Percentiles rank a stretch among this genome's conserved stretches.
These are phyloP conservation scores for Meteorus cinctellus DNA, from an alignment of 2,888 invertebrate species.

Conservation along the genomic window DNA sequence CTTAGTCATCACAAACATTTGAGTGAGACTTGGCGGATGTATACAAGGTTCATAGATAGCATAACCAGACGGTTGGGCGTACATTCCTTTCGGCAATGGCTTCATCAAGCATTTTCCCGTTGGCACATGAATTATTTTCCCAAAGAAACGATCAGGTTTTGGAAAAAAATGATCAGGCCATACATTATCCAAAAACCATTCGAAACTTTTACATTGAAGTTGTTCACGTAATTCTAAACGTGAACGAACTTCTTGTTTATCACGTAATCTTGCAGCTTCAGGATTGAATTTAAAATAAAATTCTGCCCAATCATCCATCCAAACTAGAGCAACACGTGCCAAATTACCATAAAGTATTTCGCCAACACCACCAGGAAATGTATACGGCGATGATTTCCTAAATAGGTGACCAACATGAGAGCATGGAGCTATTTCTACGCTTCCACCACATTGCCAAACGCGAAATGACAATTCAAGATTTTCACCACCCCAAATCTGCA, in stretches of 20 bases:
- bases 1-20: conserved; percentile 82
- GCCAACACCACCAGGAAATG: conserved; percentile 93
- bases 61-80: conserved; percentile 82
- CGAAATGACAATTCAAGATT: conserved; percentile 98
- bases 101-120: conserved; percentile 79
- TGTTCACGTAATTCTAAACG: conserved; percentile 81
- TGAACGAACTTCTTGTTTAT: conserved; percentile 77
- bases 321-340: conserved; percentile 94
- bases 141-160: conserved; percentile 89
- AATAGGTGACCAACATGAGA: conserved; percentile 96
- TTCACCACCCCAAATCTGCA: conserved; percentile 98
- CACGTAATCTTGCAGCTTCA: conserved; percentile 77
- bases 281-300: conserved; percentile 92
- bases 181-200: conserved; percentile 94
- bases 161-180: conserved; percentile 99
- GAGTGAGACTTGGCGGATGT: conserved; percentile 77
- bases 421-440: conserved; percentile 92
- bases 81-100: conserved; percentile 77
- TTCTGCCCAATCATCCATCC: conserved; percentile 98
- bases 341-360: conserved; percentile 93
- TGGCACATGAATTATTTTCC: conserved; percentile 79
- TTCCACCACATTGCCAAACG: conserved; percentile 96
- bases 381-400: conserved; percentile 94
- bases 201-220: conserved; percentile 89
- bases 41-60: conserved; percentile 82